These are phyloP conservation scores for Acomys russatus DNA, from an alignment of 2,797 vertebrate genomes.

Conservation along the genomic window DNA sequence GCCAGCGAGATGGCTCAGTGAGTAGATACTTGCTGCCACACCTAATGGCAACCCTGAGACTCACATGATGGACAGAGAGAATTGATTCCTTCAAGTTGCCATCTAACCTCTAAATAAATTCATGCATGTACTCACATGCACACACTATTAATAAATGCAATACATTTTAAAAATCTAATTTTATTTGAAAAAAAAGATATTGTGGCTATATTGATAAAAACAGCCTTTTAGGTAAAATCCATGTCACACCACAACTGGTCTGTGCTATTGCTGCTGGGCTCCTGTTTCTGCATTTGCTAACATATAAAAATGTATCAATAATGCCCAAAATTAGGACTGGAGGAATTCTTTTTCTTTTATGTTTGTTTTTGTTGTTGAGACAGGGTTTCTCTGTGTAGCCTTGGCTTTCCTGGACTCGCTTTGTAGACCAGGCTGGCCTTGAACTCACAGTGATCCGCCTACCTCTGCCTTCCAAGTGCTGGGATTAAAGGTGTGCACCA, in stretches of 20 bases:
- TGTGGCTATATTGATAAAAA: conserved; percentile 12
- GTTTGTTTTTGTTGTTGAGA: no score
- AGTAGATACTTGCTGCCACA: background rate
- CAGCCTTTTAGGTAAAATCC: background rate
- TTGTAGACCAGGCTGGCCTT: no score
- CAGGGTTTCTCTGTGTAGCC: no score
- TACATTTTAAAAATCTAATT: background rate
- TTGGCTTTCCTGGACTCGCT: no score
- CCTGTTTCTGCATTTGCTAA: background rate
- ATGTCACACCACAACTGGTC: conserved; percentile 17
- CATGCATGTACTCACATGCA: background rate
- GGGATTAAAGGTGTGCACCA: no score
- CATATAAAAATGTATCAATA: background rate
- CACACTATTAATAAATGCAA: background rate
- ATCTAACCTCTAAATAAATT: background rate
- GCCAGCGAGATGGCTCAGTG: background rate
- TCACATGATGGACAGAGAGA: background rate
- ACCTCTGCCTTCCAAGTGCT: no score
- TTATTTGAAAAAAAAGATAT: conserved; percentile 25
- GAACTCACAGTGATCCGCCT: no score
- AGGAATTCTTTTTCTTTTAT: background rate
- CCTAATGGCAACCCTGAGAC: background rate
- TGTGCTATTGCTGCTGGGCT: background rate
- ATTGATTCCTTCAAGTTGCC: background rate
- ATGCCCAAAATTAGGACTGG: background rate